Conservation (phyloP, 2,797 vertebrate species). For the Arrhamphus sclerolepis region DNA sequence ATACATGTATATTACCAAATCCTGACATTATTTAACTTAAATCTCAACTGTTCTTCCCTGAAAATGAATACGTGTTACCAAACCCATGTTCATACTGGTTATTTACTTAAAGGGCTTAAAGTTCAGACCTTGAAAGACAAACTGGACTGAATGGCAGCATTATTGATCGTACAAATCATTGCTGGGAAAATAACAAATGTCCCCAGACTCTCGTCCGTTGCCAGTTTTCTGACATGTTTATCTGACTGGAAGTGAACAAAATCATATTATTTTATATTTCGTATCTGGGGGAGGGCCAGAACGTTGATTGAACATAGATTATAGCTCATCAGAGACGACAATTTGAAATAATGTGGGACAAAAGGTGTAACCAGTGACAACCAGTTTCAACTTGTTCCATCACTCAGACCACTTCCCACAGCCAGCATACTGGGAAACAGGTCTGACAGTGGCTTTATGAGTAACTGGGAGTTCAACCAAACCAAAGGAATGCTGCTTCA, state of each 20-base stretch:
- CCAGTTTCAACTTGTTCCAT: slow-evolving; percentile 57
- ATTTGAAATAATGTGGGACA: slow-evolving; percentile 7
- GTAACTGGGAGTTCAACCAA: neutral
- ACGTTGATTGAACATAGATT: too few species aligned
- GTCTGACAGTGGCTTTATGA: slow-evolving; percentile 17
- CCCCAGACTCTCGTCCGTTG: neutral
- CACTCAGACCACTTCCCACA: slow-evolving; percentile 18
- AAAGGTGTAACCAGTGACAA: neutral
- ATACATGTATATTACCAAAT: too few species aligned
- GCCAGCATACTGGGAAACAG: slow-evolving; percentile 28
- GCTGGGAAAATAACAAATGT: slow-evolving; percentile 15
- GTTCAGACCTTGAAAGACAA: slow-evolving; percentile 53
- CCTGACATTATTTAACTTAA: neutral
- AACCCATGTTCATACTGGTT: slow-evolving; percentile 16
- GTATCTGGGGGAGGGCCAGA: too few species aligned
- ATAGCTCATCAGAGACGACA: neutral
- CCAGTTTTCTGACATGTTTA: neutral
- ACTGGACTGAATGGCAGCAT: slow-evolving; percentile 19
- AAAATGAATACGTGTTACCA: slow-evolving; percentile 7
- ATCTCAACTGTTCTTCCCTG: slow-evolving; percentile 5
- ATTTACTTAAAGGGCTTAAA: slow-evolving; percentile 64
- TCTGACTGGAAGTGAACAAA: too few species aligned
- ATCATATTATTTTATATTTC: too few species aligned
- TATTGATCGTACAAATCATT: slow-evolving; percentile 38
- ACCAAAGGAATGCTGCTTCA: slow-evolving; percentile 24